Percentiles rank a stretch among this genome's conserved stretches.
These are phyloP conservation scores for Erpobdella octoculata DNA, from an alignment of 2,888 invertebrate species.

Conservation along the genomic window DNA sequence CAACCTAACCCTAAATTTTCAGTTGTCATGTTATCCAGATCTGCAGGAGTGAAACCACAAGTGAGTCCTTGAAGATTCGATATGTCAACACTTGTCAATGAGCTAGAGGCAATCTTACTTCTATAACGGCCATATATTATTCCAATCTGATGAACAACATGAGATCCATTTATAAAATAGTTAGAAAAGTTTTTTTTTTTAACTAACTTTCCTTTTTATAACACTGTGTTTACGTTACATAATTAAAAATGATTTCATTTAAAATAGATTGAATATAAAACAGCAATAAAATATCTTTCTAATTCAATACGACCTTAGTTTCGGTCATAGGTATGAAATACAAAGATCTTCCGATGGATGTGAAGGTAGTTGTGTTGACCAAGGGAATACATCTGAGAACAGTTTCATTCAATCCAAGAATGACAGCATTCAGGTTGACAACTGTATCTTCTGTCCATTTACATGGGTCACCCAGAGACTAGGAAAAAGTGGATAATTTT, in stretches of 20 bases:
- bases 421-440: background rate
- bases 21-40: background rate
- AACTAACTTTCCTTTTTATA: too few species aligned
- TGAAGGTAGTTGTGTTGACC: background rate
- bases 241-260: background rate
- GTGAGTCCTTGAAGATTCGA: background rate
- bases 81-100: background rate
- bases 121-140: background rate
- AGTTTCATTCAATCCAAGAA: constrained; percentile 9
- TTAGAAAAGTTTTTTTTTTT: too few species aligned
- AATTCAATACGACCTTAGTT: background rate
- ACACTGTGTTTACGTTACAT: too few species aligned
- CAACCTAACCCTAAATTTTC: background rate
- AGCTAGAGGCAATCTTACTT: background rate
- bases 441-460: background rate
- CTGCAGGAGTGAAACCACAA: background rate
- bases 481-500: background rate
- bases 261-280: background rate
- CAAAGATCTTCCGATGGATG: background rate
- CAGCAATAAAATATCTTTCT: background rate
- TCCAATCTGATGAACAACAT: background rate
- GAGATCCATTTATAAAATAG: too few species aligned
- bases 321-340: background rate
- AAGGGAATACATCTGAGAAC: background rate
- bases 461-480: constrained; percentile 5